Evolutionary conservation across 2,113 vertebrate genomes (phyloP).

Genomic region (Phrynosoma blainvillii): DNA sequence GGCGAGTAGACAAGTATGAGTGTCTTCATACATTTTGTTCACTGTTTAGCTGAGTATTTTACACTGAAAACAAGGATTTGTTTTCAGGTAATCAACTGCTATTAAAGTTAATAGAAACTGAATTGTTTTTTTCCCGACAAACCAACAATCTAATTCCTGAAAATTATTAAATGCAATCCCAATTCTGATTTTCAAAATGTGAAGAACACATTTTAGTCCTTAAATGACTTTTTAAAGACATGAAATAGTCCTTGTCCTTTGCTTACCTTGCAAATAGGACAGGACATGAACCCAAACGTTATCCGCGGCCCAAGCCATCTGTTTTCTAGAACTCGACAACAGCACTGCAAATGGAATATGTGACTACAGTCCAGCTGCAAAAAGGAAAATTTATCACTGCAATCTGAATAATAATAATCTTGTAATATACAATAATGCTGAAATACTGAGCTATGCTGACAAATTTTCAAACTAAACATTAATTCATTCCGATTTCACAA

Average conservation of each 20-base stretch:
- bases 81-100: not conserved
- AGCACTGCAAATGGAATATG: slow-evolving; percentile 97
- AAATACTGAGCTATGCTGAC: not conserved
- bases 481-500: not conserved
- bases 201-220: not conserved
- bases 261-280: slow-evolving; percentile 97
- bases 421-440: not conserved
- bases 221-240: not conserved
- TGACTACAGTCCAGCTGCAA: slow-evolving; percentile 96
- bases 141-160: not conserved
- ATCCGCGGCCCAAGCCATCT: slow-evolving; percentile 98
- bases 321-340: slow-evolving; percentile 94
- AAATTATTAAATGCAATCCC: not conserved
- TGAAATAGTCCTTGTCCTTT: not conserved
- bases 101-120: not conserved
- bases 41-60: not conserved
- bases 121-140: not conserved
- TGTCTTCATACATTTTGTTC: not conserved
- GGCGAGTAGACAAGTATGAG: not conserved
- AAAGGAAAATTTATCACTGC: slow-evolving; percentile 37
- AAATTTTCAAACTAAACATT: not conserved
- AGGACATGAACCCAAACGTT: slow-evolving; percentile 98
- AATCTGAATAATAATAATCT: not conserved
- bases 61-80: not conserved
- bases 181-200: not conserved